phyloP scores from a whole-genome alignment of 2,888 invertebrate species.

The Cephus rjabovi region DNA sequence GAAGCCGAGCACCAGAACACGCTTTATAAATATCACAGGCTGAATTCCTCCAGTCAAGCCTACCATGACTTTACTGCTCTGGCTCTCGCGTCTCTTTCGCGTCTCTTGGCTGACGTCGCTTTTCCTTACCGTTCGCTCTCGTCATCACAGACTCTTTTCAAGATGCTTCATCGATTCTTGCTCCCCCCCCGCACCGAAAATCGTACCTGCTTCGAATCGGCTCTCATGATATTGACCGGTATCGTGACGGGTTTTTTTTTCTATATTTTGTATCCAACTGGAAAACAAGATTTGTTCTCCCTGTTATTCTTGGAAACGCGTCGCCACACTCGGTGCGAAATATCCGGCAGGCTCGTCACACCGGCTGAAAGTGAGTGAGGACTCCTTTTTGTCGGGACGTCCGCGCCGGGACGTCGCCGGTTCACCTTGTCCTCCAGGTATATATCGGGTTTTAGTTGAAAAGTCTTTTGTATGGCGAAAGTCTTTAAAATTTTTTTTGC shows the following conservation, averaged over 20 bases:
- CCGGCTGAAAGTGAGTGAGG: conserved; percentile 53
- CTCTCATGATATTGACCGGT: not conserved
- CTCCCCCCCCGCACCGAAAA: not conserved
- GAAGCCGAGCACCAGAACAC: conserved; percentile 24
- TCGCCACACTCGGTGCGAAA: not conserved
- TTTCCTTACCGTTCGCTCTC: not conserved
- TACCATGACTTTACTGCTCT: conserved; percentile 39
- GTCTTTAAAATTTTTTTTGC: not conserved
- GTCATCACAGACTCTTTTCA: not conserved
- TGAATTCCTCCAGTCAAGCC: conserved; percentile 42
- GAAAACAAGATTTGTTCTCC: not conserved
- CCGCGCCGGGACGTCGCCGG: not conserved
- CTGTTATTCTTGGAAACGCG: not conserved
- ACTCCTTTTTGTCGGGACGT: conserved; percentile 36
- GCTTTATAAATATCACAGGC: conserved; percentile 40
- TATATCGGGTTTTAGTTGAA: not conserved
- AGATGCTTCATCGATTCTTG: not conserved
- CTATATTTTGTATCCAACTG: no score
- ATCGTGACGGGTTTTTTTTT: not conserved
- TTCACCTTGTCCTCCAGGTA: not conserved
- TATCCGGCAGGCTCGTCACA: conserved; percentile 39
- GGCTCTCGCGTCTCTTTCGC: conserved; percentile 4
- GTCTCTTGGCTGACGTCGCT: not conserved
- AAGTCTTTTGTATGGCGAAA: not conserved
- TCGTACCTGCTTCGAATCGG: not conserved